These are phyloP conservation scores for Miniopterus natalensis DNA, from an alignment of 2,113 vertebrate species.

Conservation along the genomic window DNA sequence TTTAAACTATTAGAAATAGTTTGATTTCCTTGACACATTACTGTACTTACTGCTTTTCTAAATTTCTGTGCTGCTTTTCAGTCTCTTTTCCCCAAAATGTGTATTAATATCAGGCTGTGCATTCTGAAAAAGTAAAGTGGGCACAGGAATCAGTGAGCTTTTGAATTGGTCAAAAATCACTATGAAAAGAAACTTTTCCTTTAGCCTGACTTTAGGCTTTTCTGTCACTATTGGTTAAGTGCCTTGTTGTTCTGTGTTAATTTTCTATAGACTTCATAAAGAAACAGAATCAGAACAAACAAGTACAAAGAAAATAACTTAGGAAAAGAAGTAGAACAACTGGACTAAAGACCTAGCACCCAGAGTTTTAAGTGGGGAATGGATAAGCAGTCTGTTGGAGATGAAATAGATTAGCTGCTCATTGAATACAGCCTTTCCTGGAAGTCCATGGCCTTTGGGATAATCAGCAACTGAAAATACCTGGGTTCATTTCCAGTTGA, in stretches of 20 bases:
- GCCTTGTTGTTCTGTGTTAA: conserved; percentile 19
- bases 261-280: conserved; percentile 43
- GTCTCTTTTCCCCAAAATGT: background rate
- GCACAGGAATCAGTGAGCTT: background rate
- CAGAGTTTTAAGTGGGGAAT: background rate
- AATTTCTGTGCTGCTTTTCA: conserved; percentile 37
- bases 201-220: conserved; percentile 20
- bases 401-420: background rate
- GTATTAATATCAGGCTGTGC: background rate
- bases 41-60: background rate
- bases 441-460: background rate
- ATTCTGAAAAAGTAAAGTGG: conserved; percentile 6
- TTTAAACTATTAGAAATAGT: conserved; percentile 32
- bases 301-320: conserved; percentile 48
- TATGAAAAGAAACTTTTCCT: background rate
- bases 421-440: background rate
- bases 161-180: conserved; percentile 18
- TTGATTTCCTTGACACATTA: conserved; percentile 53
- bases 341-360: background rate
- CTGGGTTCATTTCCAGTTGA: conserved; percentile 48
- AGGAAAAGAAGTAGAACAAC: conserved; percentile 7
- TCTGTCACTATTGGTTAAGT: background rate
- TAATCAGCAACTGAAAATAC: conserved; percentile 42
- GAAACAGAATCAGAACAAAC: conserved; percentile 36
- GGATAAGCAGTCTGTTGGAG: conserved; percentile 1